These are phyloP conservation scores for Masticophis lateralis DNA, from an alignment of 2,797 vertebrate species.

Conservation along the genomic window DNA sequence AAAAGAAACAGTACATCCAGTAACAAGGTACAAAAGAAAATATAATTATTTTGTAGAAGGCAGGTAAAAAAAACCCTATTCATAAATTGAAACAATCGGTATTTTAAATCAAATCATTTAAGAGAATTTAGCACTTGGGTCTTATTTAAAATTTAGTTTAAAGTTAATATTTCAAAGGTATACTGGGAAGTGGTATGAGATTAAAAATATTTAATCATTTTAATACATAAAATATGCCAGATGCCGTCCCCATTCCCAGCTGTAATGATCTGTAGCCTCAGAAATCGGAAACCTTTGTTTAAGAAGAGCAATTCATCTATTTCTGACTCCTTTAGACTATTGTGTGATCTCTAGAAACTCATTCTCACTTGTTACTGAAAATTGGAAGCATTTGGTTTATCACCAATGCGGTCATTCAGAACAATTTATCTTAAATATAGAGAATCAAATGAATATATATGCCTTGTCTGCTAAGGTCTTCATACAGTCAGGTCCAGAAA, in stretches of 20 bases:
- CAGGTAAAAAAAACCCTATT: not conserved
- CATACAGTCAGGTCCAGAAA: not conserved
- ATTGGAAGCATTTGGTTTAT: not conserved
- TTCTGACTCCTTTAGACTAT: not conserved
- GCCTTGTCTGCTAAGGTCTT: not conserved
- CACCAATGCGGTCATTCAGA: not conserved
- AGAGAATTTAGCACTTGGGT: not conserved
- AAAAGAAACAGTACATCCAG: not conserved
- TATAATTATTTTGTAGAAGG: not conserved
- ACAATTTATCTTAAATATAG: not conserved
- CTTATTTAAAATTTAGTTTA: not conserved
- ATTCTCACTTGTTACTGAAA: not conserved
- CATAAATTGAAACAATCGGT: not conserved
- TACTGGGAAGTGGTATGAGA: not conserved
- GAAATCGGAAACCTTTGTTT: not conserved
- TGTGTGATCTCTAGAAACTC: not conserved
- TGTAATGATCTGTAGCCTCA: not conserved
- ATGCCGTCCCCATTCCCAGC: not conserved
- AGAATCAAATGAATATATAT: not conserved
- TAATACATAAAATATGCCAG: not conserved
- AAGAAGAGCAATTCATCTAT: not conserved
- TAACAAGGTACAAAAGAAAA: not conserved
- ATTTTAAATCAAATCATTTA: not conserved
- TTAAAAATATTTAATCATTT: not conserved
- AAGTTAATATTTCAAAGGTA: not conserved